These are phyloP conservation scores for Drepanosiphum platanoidis DNA, from an alignment of 2,888 invertebrate species.

Conservation along the genomic window DNA sequence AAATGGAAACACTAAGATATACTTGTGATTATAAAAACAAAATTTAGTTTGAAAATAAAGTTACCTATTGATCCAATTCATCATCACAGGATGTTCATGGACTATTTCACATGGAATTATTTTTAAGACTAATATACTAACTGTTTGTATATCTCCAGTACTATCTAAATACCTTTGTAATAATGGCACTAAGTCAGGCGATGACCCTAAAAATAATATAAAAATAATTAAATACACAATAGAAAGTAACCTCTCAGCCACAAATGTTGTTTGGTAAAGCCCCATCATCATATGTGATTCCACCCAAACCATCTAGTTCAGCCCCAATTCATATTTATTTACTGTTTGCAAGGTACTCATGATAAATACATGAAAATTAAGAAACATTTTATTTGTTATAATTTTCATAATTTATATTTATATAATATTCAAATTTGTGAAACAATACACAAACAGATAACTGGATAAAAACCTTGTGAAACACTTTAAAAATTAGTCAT, in stretches of 20 bases:
- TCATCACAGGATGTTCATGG: conserved; percentile 71
- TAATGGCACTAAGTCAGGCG: conserved; percentile 78
- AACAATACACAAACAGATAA: no score
- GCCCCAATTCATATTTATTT: no score
- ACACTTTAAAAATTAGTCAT: no score
- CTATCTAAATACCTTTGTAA: conserved; percentile 87
- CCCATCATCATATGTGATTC: no score
- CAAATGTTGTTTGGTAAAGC: no score
- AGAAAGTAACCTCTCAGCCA: no score
- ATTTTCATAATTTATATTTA: conserved; percentile 12
- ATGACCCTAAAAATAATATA: conserved; percentile 68
- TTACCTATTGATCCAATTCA: conserved; percentile 78
- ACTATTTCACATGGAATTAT: conserved; percentile 79
- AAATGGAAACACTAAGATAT: not conserved
- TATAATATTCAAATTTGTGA: no score
- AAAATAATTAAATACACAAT: not conserved
- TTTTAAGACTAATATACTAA: conserved; percentile 81
- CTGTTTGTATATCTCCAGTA: conserved; percentile 92
- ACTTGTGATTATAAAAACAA: not conserved
- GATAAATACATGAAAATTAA: no score
- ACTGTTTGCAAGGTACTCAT: no score
- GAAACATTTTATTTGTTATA: not conserved
- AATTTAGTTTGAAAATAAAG: conserved; percentile 23
- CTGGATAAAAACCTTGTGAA: no score
- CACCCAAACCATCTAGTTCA: no score